These are phyloP conservation scores for Ruditapes philippinarum DNA, from an alignment of 1,140 invertebrate species.

Conservation along the genomic window DNA sequence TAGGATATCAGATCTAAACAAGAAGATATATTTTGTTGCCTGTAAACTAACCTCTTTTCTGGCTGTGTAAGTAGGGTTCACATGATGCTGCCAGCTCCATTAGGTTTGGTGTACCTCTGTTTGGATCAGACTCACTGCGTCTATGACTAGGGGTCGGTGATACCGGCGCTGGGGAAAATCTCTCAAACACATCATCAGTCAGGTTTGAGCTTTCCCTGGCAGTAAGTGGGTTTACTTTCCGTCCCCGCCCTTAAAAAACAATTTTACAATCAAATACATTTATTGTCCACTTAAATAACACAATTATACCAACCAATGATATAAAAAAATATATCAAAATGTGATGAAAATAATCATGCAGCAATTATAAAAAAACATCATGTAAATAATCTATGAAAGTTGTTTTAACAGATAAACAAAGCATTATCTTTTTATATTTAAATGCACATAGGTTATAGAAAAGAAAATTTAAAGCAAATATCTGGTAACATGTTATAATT, in stretches of 20 bases:
- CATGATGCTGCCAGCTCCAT: slow-evolving; percentile 67
- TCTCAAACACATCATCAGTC: slow-evolving; percentile 54
- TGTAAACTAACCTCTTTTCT: slow-evolving; percentile 33
- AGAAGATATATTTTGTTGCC: no score
- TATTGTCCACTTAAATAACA: neutral
- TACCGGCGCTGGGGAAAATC: slow-evolving; percentile 20
- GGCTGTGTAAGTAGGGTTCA: slow-evolving; percentile 48
- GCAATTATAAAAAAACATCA: no score
- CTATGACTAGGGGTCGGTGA: slow-evolving; percentile 64
- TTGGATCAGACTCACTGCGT: slow-evolving; percentile 71
- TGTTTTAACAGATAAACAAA: no score
- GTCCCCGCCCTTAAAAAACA: slow-evolving; percentile 13
- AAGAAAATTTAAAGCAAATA: no score
- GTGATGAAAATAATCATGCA: no score
- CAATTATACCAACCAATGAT: no score
- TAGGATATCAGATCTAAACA: no score
- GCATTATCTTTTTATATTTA: no score
- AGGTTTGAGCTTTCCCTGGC: slow-evolving; percentile 29
- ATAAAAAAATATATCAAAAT: no score
- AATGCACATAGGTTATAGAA: no score
- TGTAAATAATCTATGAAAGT: no score
- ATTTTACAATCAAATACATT: neutral
- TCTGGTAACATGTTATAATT: no score
- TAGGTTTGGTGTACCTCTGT: slow-evolving; percentile 42
- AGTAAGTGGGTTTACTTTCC: slow-evolving; percentile 39